A percentile compares a stretch with the other conserved stretches of the same genome.
phyloP scores from a whole-genome alignment of 2,113 vertebrate species.

The Hipposideros armiger region DNA sequence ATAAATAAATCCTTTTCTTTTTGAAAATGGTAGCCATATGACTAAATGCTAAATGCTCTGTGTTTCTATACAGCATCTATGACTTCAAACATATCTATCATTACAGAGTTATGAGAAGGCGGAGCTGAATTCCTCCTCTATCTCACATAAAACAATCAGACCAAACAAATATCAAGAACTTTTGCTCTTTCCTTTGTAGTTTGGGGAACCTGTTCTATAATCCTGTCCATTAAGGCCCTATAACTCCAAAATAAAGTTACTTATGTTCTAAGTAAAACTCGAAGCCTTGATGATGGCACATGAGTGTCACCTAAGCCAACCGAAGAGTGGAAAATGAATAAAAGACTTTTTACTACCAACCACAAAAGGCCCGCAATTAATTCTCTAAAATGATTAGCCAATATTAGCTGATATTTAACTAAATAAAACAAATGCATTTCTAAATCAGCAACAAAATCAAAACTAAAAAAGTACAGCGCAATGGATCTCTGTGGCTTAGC shows the following conservation, averaged over 20 bases:
- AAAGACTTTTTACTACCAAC: neutral
- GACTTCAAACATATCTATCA: neutral
- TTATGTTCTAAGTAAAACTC: neutral
- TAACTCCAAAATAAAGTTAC: neutral
- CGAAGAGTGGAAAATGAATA: neutral
- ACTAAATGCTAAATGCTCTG: slow-evolving; percentile 1
- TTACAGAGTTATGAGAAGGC: neutral
- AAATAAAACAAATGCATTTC: neutral
- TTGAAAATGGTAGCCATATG: neutral
- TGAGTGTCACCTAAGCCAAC: neutral
- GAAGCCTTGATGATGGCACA: neutral
- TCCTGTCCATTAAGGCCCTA: neutral
- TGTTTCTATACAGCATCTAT: neutral
- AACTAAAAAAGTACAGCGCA: neutral
- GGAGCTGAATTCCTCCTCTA: neutral
- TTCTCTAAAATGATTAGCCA: neutral
- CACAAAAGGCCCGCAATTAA: neutral
- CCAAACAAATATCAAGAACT: neutral
- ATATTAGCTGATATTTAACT: neutral
- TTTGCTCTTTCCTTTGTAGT: neutral
- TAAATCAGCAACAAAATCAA: slow-evolving; percentile 15
- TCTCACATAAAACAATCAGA: neutral
- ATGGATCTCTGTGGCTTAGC: neutral
- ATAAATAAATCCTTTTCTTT: slow-evolving; percentile 19
- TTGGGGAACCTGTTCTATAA: neutral